Evolutionary conservation across 2,113 vertebrate genomes (phyloP), one percentile per base, ranked within the genome.

Genomic region (Sapayoa aenigma): DNA sequence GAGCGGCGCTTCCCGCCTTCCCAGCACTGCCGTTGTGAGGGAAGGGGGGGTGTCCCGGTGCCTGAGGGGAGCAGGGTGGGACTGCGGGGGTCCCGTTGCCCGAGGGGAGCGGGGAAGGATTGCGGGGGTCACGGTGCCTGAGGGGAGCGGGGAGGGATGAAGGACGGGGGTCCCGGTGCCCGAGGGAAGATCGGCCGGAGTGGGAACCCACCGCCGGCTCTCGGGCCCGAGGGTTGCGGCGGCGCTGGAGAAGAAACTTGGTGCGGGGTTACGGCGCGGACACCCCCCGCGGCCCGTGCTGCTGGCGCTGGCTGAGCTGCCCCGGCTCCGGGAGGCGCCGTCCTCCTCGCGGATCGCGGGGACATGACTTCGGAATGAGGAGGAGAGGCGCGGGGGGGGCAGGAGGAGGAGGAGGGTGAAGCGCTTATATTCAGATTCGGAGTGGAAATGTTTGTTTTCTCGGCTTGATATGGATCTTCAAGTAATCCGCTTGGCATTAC

Each of bases 401-500:
- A 46, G 39, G 47, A 24, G 21, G 72, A 41, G 49, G 1, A 47
- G 28, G n/a, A 37, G n/a, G 83, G 19, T 19, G 80, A 83, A 88
- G 90, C 68, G 17, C 86, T 95, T 63, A 6, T 30, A 25, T 87
- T 94, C 85, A 23, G 52, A n/a, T 74, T 44, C 23, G 50, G 49
- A 27, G 94, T 79, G 91, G 91, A 75, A 96, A 96, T 95, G 92
- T 90, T 95, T 95, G 53, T 95, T 91, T 97, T 90, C 86, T 44
- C 50, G 66, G 92, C 92, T 87, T 85, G 87, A 78, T 67, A 49
- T 31, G 93, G 93, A 73, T 93, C 91, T 93, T 58, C 9, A 52
- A 94, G 92, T 96, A 95, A 95, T 96, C 95, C 50, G 39, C 92
- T 96, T 60, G 95, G 95, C 90, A 84, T 96, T 95, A 95, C 92